Base-by-base conservation (phyloP, 30 jellyfish, hydroid and myxozoan genomes). In the Aurelia coerulea region DNA sequence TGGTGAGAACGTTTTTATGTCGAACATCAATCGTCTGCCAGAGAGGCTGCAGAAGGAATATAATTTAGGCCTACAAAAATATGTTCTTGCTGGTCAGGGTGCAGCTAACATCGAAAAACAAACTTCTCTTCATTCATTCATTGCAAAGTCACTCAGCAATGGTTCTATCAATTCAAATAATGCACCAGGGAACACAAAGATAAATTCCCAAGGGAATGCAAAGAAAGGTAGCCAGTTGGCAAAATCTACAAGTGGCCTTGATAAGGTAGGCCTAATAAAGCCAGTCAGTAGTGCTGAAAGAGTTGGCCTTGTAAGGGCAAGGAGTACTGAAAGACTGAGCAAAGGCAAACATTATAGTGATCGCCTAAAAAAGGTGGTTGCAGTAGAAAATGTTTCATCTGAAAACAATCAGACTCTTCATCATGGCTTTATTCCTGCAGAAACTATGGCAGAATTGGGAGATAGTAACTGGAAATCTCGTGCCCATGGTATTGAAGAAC, bases 371-470 rank as follows among this genome's bases (percentile, higher is more conserved):
- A 68, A 60, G 72, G 73, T 64, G 46, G 84, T 65, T 2, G 34
- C 87, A 4, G 78, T 79, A 39, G 88, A 81, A 17, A 65, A 70
- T 62, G 84, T 52, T 49, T 51, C 59, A 19, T 54, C 59, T 52
- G 90, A 73, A 12, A 70, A 32, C 33, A 79, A 81, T 23, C 72
- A 88, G 46, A 73, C 93, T 23, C 90, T 92, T 4, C 74, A 42
- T 62, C 88, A 70, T 81, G 98, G 97, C 17, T 93, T 93, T 65
- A 74, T 93, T 50, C 98, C 98, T 11, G 78, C 83, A 32, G 81
- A 80, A 84, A 71, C 89, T 11, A 93, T 93, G 74, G 71, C 83
- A 46, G 92, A 83, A 66, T 60, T 93, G 18, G 91, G 69, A 19
- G 93, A 84, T 42, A 77, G 80, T 75, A 88, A 65, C 79, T 88